Percentiles rank a stretch among this genome's conserved stretches.
phyloP scores from a whole-genome alignment of 2,113 vertebrate genomes.

The Zosterops japonicus region DNA sequence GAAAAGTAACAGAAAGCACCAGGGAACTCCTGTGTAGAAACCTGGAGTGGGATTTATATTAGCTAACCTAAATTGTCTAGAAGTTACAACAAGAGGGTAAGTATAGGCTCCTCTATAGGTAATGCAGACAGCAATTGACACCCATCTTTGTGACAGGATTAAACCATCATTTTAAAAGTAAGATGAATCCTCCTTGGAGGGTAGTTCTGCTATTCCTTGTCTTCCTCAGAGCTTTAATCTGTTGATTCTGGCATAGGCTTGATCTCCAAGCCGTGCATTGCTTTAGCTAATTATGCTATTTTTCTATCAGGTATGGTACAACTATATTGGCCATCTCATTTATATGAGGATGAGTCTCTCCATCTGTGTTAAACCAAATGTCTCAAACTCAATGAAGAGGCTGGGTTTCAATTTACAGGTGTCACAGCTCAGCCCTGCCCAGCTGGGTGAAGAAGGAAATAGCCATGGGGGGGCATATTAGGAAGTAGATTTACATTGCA shows the following conservation, averaged over 20 bases:
- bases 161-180: background rate
- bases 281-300: background rate
- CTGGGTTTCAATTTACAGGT: background rate
- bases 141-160: background rate
- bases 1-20: background rate
- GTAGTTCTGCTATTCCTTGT: background rate
- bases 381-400: background rate
- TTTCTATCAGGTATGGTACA: background rate
- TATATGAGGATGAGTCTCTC: background rate
- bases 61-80: background rate
- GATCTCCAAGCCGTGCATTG: background rate
- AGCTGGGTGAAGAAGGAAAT: background rate
- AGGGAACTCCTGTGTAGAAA: background rate
- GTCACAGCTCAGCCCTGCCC: background rate
- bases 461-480: background rate
- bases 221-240: background rate
- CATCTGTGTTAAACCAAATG: background rate
- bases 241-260: background rate
- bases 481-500: background rate
- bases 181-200: background rate
- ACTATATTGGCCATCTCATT: background rate
- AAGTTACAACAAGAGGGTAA: background rate
- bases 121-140: background rate
- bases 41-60: background rate
- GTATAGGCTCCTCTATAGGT: background rate